These are phyloP conservation scores for Reticulitermes lucifugus DNA, from an alignment of 2,888 invertebrate species.

Conservation along the genomic window DNA sequence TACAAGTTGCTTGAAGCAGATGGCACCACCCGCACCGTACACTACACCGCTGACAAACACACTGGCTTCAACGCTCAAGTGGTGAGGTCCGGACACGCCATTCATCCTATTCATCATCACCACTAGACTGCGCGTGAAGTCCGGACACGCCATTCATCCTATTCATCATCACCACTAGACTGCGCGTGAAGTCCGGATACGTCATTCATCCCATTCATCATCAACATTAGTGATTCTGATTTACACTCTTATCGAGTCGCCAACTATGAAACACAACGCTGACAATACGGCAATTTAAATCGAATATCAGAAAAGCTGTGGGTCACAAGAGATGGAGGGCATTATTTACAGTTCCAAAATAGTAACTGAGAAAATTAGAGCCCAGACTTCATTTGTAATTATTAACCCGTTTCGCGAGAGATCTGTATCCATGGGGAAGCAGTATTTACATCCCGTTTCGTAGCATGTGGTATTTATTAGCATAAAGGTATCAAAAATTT, in stretches of 20 bases:
- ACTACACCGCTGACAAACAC: constrained; percentile 68
- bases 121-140: background rate
- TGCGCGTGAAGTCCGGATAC: no score
- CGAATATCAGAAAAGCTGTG: background rate
- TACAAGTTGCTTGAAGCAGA: constrained; percentile 43
- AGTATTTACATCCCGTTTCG: no score
- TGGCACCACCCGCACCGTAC: constrained; percentile 62
- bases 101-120: constrained; percentile 62
- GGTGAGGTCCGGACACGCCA: constrained; percentile 70
- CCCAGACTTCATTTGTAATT: no score
- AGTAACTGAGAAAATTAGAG: no score
- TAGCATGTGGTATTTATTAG: no score
- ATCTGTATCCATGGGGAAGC: no score
- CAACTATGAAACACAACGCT: background rate
- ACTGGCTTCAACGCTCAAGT: constrained; percentile 68
- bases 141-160: no score
- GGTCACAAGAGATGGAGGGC: background rate
- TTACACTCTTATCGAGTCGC: background rate
- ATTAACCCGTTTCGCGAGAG: no score
- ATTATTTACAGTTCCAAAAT: no score
- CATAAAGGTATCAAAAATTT: no score
- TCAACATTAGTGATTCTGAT: background rate
- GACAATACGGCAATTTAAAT: background rate
- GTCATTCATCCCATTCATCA: no score
- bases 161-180: background rate